A percentile compares a stretch with the other conserved stretches of the same genome.
Conservation (phyloP, 2,888 invertebrate genomes). For the Norana najaformis region DNA sequence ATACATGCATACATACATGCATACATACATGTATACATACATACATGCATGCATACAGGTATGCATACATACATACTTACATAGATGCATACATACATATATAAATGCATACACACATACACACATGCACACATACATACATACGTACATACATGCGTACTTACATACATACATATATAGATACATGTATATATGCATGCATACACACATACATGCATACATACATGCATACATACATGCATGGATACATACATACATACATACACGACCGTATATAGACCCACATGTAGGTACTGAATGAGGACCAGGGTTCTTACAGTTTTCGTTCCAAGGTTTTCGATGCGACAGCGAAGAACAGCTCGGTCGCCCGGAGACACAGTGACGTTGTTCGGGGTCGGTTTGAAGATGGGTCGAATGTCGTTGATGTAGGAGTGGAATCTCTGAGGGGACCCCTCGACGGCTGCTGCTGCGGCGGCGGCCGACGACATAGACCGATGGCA, state of each 20-base stretch:
- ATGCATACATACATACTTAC: background rate
- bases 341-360: constrained; percentile 53
- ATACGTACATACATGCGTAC: no score
- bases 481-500: background rate
- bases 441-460: background rate
- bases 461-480: background rate
- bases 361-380: constrained; percentile 54
- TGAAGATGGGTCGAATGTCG: constrained; percentile 47
- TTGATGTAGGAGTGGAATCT: background rate
- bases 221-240: no score
- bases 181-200: no score
- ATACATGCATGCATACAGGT: background rate
- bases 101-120: no score
- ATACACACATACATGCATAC: no score
- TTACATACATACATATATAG: no score
- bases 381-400: constrained; percentile 49
- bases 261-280: background rate
- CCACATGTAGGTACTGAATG: background rate
- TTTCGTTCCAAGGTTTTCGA: constrained; percentile 55
- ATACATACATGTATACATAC: no score
- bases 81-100: no score
- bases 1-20: no score
- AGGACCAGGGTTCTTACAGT: constrained; percentile 44
- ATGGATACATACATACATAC: no score
- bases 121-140: no score